Conservation (phyloP, 2,888 invertebrate species). For the Chrysolina americana region DNA sequence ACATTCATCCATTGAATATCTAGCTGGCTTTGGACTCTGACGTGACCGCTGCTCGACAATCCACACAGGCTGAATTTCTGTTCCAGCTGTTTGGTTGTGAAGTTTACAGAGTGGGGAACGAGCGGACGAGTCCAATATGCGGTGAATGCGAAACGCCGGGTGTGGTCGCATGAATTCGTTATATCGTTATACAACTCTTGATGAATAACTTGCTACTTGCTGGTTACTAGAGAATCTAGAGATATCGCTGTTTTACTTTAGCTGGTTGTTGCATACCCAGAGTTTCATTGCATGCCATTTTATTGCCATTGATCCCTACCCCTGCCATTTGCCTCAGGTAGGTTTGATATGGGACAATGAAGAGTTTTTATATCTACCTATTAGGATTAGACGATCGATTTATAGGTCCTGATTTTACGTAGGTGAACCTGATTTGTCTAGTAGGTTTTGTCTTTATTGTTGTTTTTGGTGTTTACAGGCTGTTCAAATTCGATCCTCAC, state of each 20-base stretch:
- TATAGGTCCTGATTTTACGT: no score
- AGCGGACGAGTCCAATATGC: slow-evolving; percentile 53
- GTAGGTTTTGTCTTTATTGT: no score
- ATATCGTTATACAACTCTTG: not conserved
- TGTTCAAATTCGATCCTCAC: no score
- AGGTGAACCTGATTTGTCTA: no score
- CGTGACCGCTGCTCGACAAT: slow-evolving; percentile 7
- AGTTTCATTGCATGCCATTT: not conserved
- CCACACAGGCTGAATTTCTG: slow-evolving; percentile 37
- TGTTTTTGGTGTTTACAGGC: no score
- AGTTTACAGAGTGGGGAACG: slow-evolving; percentile 49
- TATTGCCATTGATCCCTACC: slow-evolving; percentile 4
- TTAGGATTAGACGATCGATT: no score
- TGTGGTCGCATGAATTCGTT: slow-evolving; percentile 32
- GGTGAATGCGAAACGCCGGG: slow-evolving; percentile 32
- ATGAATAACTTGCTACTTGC: no score
- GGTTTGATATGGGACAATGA: no score
- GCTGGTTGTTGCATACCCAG: not conserved
- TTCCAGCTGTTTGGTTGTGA: slow-evolving; percentile 33
- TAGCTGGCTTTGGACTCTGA: slow-evolving; percentile 1
- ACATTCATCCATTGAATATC: not conserved
- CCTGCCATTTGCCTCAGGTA: no score
- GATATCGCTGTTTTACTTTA: slow-evolving; percentile 8
- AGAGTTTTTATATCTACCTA: no score
- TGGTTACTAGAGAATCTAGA: not conserved